Evolutionary conservation across 2,113 vertebrate species (phyloP), one percentile per base, ranked within the genome.

Genomic region (Cairina moschata): DNA sequence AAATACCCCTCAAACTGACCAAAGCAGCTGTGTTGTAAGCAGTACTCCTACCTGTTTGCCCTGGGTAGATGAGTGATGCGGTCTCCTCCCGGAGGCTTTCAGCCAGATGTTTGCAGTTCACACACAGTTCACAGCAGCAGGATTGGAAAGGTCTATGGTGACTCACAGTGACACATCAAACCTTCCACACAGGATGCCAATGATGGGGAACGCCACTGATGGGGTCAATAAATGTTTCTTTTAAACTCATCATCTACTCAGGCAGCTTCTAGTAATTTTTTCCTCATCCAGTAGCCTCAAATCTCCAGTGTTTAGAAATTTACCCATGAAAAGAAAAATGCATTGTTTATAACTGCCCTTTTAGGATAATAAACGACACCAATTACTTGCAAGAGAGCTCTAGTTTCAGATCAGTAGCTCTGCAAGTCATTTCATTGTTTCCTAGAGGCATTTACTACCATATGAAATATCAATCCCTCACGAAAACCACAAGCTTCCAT

Each of bases 191-290:
- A 32, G 34, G 36, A 13, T 36, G 25, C 56, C 58, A 77, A 60
- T 32, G 65, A 18, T 42, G n/a, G 8, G 10, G 54, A 67, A 67
- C n/a, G 14, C 60, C 40, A 40, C 13, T 40, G 40, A 40, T 40
- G 34, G 38, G 38, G 77, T 31, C 48, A 80, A 11, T 7, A 20
- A 67, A 28, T 16, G 38, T 23, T 54, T 17, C 21, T 40, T 26
- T 52, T 26, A 26, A 20, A 5, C 17, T 52, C 76, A 40, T 13
- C 50, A 59, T 28, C n/a, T 54, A 31, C 0, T 0, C 1, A 23
- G 42, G 76, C 2, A 1, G 67, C 11, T 40, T 74, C 48, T 9
- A 82, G 50, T 54, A 63, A n/a, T 15, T 22, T 56, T 48, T n/a
- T 59, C 18, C 44, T 83, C 54, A 28, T 9, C 10, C 31, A 23